Base-by-base conservation (phyloP, 2,888 invertebrate species). In the Xestia xanthographa region DNA sequence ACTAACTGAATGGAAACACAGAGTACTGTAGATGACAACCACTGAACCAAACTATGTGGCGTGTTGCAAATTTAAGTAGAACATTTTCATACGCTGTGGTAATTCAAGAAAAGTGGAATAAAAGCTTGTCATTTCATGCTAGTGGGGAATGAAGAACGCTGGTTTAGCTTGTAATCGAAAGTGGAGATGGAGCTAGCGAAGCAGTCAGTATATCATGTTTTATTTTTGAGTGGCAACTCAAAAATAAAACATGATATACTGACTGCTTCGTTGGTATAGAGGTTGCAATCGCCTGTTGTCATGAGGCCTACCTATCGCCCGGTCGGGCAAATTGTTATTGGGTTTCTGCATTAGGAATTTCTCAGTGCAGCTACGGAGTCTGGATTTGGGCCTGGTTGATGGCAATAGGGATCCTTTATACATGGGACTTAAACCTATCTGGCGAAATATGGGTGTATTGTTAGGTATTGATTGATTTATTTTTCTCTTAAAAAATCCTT, bases 11-110 rank as follows among this genome's bases (percentile, higher is more conserved):
- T 43, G 62, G 22, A 63, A 79, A 74, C 53, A 77, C 26, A 66
- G 63, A 34, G 8, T 75, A 66, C 41, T 73, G 41, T 5, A 38
- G 50, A 62, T 66, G 77, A 82, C 70, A 73, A 53, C n/a, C 26
- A 6, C 26, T 26, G 56, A 56, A 26, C 58, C 43, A 72, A 67
- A 79, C 67, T 72, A 67, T 65, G 80, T 67, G 76, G 83, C 65
- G 48, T 63, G 58, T 80, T 80, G 63, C 58, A 48, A 83, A 80
- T 83, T 72, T 80, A 80, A 83, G 70, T 80, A 63, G 34, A 26
- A 56, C 45, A 72, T 72, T 83, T 50, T 50, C 69, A 60, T 76
- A 72, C 14, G 60, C 75, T 60, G 70, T 60, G 60, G 58, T 63
- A 41, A 53, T 70, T 45, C 62, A 78, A 70, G 70, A 82, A 82